Evolutionary conservation across 2,888 invertebrate species (phyloP).

Genomic region (Acrocera orbiculus): DNA sequence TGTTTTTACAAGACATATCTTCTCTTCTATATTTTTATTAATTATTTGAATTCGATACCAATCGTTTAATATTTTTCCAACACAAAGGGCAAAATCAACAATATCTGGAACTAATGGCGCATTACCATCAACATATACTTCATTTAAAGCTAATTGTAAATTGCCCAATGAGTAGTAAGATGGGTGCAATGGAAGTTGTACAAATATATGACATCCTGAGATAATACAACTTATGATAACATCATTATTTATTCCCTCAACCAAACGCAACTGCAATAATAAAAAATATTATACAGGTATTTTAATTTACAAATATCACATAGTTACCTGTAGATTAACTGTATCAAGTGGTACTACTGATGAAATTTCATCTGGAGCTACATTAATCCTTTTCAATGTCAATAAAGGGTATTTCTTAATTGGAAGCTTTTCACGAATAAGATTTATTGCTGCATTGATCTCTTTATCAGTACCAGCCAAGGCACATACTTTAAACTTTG

Average conservation of each 20-base stretch:
- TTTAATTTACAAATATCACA: background rate
- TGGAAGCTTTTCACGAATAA: slow-evolving; percentile 76
- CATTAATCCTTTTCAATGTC: slow-evolving; percentile 38
- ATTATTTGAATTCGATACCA: slow-evolving; percentile 85
- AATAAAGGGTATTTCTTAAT: slow-evolving; percentile 61
- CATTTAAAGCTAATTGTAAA: slow-evolving; percentile 65
- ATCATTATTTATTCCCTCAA: slow-evolving; percentile 86
- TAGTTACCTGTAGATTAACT: slow-evolving; percentile 32
- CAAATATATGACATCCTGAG: slow-evolving; percentile 75
- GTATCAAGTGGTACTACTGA: slow-evolving; percentile 27
- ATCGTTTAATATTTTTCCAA: slow-evolving; percentile 55
- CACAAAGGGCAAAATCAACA: slow-evolving; percentile 73
- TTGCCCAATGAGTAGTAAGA: slow-evolving; percentile 69
- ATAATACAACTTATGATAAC: slow-evolving; percentile 76
- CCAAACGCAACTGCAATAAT: slow-evolving; percentile 53
- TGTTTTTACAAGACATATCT: slow-evolving; percentile 64
- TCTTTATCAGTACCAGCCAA: slow-evolving; percentile 63
- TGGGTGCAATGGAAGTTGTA: slow-evolving; percentile 91
- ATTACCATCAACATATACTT: slow-evolving; percentile 58
- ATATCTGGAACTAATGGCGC: slow-evolving; percentile 61
- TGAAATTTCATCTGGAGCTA: slow-evolving; percentile 26
- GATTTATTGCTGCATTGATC: slow-evolving; percentile 63
- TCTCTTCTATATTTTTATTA: slow-evolving; percentile 38
- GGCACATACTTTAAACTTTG: slow-evolving; percentile 75
- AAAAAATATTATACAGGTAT: background rate